Conservation (phyloP, 2,888 invertebrate genomes). For the Allacma fusca region DNA sequence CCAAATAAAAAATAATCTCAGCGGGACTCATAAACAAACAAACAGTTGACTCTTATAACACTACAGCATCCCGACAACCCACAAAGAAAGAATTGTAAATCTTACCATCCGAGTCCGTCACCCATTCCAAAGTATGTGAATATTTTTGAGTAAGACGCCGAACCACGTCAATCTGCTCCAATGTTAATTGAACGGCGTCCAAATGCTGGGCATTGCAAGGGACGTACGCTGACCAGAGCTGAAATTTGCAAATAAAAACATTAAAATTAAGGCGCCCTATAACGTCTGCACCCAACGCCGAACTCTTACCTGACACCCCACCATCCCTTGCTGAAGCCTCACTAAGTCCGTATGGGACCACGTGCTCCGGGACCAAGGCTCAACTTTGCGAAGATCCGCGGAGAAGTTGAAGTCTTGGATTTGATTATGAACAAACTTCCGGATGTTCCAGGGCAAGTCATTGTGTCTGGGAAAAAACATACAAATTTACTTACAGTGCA, state of each 20-base stretch:
- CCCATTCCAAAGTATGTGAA: constrained; percentile 78
- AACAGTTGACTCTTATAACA: too few species aligned
- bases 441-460: constrained; percentile 89
- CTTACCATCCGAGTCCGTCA: constrained; percentile 80
- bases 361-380: constrained; percentile 84
- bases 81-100: too few species aligned
- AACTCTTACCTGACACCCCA: constrained; percentile 84
- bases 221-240: constrained; percentile 90
- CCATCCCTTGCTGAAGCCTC: constrained; percentile 78
- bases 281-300: too few species aligned
- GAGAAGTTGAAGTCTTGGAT: constrained; percentile 83
- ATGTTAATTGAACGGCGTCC: constrained; percentile 82
- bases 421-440: constrained; percentile 87
- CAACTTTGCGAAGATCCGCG: constrained; percentile 74
- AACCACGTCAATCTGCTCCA: constrained; percentile 87
- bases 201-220: constrained; percentile 82
- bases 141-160: constrained; percentile 81
- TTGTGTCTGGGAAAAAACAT: constrained; percentile 71
- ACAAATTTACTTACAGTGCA: not conserved
- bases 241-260: constrained; percentile 60
- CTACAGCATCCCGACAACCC: too few species aligned
- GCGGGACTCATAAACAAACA: too few species aligned
- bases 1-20: too few species aligned
- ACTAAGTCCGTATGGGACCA: constrained; percentile 95
- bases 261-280: too few species aligned